These are phyloP conservation scores for Myotis lucifugus DNA, from an alignment of 2,113 vertebrate genomes.

Conservation along the genomic window DNA sequence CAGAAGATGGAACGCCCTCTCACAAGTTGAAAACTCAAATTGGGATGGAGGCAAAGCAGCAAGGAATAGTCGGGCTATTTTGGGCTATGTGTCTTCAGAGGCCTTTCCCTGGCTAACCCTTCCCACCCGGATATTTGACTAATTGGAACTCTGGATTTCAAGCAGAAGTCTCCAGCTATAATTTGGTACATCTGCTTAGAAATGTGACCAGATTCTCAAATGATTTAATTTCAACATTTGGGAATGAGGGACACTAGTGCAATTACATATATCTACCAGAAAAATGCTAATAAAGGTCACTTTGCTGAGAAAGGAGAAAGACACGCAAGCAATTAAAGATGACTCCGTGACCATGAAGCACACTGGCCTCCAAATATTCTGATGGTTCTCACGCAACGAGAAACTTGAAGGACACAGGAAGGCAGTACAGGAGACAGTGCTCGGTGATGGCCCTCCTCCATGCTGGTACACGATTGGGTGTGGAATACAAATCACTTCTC, in stretches of 20 bases:
- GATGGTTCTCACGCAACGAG: constrained; percentile 55
- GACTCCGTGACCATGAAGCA: constrained; percentile 34
- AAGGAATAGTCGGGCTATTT: constrained; percentile 55
- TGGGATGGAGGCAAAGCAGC: constrained; percentile 48
- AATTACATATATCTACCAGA: constrained; percentile 82
- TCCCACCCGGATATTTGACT: constrained; percentile 66
- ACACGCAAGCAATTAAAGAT: constrained; percentile 60
- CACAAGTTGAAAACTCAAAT: constrained; percentile 53
- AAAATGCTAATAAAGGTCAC: constrained; percentile 79
- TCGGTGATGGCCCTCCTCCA: background rate
- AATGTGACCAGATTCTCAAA: constrained; percentile 80
- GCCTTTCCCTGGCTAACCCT: constrained; percentile 64
- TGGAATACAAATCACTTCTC: background rate
- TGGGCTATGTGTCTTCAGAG: constrained; percentile 58
- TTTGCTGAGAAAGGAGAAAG: constrained; percentile 70
- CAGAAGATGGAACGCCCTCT: constrained; percentile 28
- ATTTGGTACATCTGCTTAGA: constrained; percentile 83
- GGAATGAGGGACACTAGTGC: constrained; percentile 76
- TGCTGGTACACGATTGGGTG: accelerated
- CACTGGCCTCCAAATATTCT: constrained; percentile 73
- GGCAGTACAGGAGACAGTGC: background rate
- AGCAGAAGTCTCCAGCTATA: constrained; percentile 73
- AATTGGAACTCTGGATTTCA: constrained; percentile 78
- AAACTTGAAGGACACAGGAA: constrained; percentile 2
- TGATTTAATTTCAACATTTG: constrained; percentile 81